Evolutionary conservation across 2,888 invertebrate genomes (phyloP).

Genomic region (Spodoptera picta): DNA sequence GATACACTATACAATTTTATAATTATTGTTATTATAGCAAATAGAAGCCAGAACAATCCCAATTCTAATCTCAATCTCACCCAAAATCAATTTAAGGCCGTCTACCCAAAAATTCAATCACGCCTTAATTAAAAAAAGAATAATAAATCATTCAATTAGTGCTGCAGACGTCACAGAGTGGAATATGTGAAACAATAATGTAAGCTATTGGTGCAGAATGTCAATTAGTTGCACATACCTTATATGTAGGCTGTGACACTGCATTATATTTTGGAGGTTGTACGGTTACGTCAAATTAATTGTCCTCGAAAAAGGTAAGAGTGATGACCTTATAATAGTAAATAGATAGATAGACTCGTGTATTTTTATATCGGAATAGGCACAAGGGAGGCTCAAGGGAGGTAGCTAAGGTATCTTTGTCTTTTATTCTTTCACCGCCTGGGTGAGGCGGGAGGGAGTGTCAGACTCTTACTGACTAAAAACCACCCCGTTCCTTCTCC

Average conservation of each 20-base stretch:
- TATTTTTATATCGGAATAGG: no score
- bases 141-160: slow-evolving; percentile 32
- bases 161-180: slow-evolving; percentile 59
- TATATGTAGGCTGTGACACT: slow-evolving; percentile 49
- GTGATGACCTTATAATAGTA: no score
- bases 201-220: slow-evolving; percentile 61
- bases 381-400: no score
- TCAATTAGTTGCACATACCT: slow-evolving; percentile 63
- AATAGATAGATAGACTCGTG: no score
- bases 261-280: slow-evolving; percentile 39
- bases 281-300: slow-evolving; percentile 32
- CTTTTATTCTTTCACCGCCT: no score
- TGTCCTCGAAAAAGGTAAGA: neutral
- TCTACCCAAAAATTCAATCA: slow-evolving; percentile 32
- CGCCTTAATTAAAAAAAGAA: slow-evolving; percentile 19
- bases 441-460: no score
- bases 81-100: slow-evolving; percentile 1
- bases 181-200: slow-evolving; percentile 67
- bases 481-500: no score
- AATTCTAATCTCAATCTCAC: slow-evolving; percentile 16
- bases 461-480: no score
- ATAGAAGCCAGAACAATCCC: neutral
- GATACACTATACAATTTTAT: no score
- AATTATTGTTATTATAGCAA: no score
- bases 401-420: no score